These are phyloP conservation scores for Corythornis cristatus DNA, from an alignment of 2,113 vertebrate species.

Conservation along the genomic window DNA sequence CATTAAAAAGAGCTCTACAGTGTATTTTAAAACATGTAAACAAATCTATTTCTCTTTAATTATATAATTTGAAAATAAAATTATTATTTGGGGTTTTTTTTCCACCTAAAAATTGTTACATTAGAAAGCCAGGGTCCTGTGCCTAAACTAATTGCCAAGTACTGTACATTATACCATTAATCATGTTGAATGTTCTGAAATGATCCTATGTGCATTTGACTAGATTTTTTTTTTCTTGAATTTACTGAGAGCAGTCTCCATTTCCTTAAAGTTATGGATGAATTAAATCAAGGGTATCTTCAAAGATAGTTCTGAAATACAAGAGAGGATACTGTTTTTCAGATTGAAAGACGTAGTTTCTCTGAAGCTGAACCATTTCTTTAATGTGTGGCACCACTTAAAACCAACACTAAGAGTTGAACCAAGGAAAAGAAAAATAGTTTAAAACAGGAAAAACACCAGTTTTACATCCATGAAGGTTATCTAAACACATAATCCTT, in stretches of 20 bases:
- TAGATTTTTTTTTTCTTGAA: background rate
- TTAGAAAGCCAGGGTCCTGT: background rate
- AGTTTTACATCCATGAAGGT: background rate
- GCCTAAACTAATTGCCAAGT: background rate
- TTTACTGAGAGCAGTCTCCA: background rate
- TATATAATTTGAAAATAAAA: background rate
- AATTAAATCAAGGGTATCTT: constrained; percentile 15
- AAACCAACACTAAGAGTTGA: background rate
- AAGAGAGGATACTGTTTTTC: background rate
- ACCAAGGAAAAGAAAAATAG: background rate
- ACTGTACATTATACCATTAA: background rate
- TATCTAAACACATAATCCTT: background rate
- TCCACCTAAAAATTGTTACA: background rate
- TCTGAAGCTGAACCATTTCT: background rate
- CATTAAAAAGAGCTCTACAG: background rate
- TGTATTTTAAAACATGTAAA: constrained; percentile 5
- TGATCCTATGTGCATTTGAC: background rate
- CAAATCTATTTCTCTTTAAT: background rate
- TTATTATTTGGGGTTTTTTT: background rate
- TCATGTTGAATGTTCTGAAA: background rate
- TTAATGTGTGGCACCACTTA: background rate
- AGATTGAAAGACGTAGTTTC: background rate
- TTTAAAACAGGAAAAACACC: background rate
- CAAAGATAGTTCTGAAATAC: background rate
- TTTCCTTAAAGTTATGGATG: background rate